phyloP scores from a whole-genome alignment of 2,113 vertebrate species.

The Myotis lucifugus region DNA sequence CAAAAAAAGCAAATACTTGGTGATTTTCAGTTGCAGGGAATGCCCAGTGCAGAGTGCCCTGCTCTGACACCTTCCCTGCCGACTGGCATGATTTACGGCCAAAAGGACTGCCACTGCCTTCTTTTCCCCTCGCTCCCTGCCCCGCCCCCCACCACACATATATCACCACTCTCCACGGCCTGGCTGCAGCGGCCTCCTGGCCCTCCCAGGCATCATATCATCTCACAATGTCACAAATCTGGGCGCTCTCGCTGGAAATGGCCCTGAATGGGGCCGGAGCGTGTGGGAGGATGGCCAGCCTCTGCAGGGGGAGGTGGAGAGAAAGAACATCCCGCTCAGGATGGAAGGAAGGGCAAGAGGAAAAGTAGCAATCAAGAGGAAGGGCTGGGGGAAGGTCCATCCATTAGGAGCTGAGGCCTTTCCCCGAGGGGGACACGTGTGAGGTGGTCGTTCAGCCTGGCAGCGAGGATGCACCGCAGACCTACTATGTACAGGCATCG shows the following conservation, averaged over 20 bases:
- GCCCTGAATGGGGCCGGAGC: background rate
- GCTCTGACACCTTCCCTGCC: background rate
- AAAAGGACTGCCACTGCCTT: background rate
- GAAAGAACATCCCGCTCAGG: background rate
- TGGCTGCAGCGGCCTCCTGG: background rate
- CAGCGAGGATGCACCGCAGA: background rate
- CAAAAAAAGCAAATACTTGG: constrained; percentile 10
- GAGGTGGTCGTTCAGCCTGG: background rate
- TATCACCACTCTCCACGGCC: background rate
- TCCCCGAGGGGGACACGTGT: background rate
- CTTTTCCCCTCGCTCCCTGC: background rate
- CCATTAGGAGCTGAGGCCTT: constrained; percentile 11
- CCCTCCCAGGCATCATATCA: background rate
- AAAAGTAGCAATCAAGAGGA: background rate
- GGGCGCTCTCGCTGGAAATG: background rate
- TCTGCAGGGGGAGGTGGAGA: background rate
- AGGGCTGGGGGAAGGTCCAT: background rate
- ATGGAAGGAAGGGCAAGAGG: background rate
- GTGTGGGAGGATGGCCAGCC: background rate
- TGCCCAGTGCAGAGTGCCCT: background rate
- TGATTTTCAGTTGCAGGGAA: background rate
- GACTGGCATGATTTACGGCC: background rate
- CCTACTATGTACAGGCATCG: background rate
- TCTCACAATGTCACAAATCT: constrained; percentile 6
- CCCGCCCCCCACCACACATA: background rate